Evolutionary conservation across 2,888 invertebrate species (phyloP), one percentile per base, ranked within the genome.

Genomic region (Metalampra italica): DNA sequence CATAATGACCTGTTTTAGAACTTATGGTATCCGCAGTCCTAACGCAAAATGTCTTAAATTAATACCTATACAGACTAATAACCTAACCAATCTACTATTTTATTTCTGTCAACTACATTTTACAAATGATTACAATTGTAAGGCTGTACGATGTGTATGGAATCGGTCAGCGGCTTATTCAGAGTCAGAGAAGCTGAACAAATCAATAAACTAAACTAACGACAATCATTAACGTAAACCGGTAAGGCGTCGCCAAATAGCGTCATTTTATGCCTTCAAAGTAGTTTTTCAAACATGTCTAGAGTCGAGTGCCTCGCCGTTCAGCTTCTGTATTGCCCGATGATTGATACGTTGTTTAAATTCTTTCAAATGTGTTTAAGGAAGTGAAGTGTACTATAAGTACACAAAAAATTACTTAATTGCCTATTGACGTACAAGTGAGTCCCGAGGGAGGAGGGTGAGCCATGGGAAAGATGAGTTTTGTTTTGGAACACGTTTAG

Each of bases 271-370:
- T 13, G 8, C 7, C 13, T 42, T 1, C 30, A 9, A 29, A 38
- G 39, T 40, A 34, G 40, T 47, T 50, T 49, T 45, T 45, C 13
- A 43, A 39, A 39, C 45, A 7, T 14, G 36, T 12, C 29, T 41
- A 32, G 29, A 47, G 41, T 45, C 45, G 43, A 52, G 49, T 50
- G 46, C 49, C 55, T 37, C 45, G 47, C 45, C 49, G 54, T 48
- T 56, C 46, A 50, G 50, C 51, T 50, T 38, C 56, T 45, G 52
- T 53, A 53, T 57, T 52, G 52, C 53, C 62, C 56, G 71, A 53
- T 56, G 75, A 77, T 67, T 68, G 75, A 76, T 66, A 70, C 53
- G 61, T 64, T 71, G 74, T 71, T 74, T 70, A 64, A 59, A 60
- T 61, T 43, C 65, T 57, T 49, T 46, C 14, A 50, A 53, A 50